phyloP scores from a whole-genome alignment of 2,888 invertebrate genomes.

The Lasiommata megera region DNA sequence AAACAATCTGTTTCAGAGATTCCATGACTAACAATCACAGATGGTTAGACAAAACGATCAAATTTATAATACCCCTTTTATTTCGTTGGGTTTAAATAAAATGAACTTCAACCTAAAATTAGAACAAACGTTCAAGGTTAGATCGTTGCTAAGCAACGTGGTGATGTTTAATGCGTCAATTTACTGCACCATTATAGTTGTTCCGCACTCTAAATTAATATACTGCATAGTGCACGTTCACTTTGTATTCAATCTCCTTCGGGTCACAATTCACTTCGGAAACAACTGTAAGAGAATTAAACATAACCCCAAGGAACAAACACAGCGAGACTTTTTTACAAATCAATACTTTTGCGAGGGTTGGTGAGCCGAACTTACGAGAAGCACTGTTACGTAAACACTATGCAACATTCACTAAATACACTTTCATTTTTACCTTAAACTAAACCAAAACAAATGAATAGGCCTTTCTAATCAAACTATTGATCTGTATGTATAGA shows the following conservation, averaged over 20 bases:
- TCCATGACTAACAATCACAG: no score
- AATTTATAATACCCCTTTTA: no score
- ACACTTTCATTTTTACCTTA: slow-evolving; percentile 39
- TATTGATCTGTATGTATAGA: slow-evolving; percentile 29
- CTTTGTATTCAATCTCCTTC: background rate
- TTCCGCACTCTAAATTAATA: slow-evolving; percentile 4
- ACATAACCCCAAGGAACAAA: background rate
- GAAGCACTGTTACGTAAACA: slow-evolving; percentile 31
- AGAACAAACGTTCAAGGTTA: slow-evolving; percentile 33
- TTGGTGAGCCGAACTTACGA: slow-evolving; percentile 23
- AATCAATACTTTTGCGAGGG: slow-evolving; percentile 51
- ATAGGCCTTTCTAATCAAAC: slow-evolving; percentile 16
- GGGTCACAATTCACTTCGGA: background rate
- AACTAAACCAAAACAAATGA: slow-evolving; percentile 22
- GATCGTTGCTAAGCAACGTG: slow-evolving; percentile 66
- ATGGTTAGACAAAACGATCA: no score
- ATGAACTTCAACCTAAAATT: slow-evolving; percentile 23
- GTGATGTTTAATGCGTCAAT: slow-evolving; percentile 55
- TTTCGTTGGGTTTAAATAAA: background rate
- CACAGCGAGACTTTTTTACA: slow-evolving; percentile 27
- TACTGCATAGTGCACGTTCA: background rate
- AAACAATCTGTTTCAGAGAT: no score
- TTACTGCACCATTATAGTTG: slow-evolving; percentile 46
- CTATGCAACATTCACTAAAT: slow-evolving; percentile 42
- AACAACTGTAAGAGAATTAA: background rate